A percentile compares a stretch with the other conserved stretches of the same genome.
Evolutionary conservation across 2,113 vertebrate species (phyloP).

Genomic region (Reinhardtius hippoglossoides): DNA sequence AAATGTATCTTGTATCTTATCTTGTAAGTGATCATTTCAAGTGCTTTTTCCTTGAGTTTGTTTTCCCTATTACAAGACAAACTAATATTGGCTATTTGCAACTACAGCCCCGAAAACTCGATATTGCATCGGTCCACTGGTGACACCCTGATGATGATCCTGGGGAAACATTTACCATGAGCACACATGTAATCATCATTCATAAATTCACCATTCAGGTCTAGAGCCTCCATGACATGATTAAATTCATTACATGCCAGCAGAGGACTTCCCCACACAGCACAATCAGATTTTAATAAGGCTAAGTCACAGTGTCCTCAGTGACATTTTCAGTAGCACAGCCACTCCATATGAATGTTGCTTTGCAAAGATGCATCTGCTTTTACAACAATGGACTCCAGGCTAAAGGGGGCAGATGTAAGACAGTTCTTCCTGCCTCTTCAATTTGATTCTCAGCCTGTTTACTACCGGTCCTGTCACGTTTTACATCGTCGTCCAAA

Average conservation of each 20-base stretch:
- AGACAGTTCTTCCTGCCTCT: neutral
- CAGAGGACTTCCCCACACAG: conserved; percentile 3
- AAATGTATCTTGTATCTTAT: no score
- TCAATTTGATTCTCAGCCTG: conserved; percentile 2
- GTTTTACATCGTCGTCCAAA: neutral
- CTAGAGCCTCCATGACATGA: neutral
- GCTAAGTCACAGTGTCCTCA: no score
- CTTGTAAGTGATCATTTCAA: neutral
- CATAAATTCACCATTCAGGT: conserved; percentile 8
- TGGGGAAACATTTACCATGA: neutral
- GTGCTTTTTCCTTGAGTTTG: neutral
- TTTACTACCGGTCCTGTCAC: neutral
- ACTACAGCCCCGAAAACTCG: neutral
- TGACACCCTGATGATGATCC: neutral
- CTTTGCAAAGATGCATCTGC: conserved; percentile 9
- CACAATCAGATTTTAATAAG: conserved; percentile 37
- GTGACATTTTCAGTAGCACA: conserved; percentile 6
- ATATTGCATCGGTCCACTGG: neutral
- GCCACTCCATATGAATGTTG: conserved; percentile 22
- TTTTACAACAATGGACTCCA: neutral
- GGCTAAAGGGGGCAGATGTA: conserved; percentile 15
- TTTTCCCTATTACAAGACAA: neutral
- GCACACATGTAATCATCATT: conserved; percentile 16
- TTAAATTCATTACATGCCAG: conserved; percentile 25
- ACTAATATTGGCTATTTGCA: no score